Percentiles rank a stretch among this genome's conserved stretches.
These are phyloP conservation scores for Gallinago undulata DNA, from an alignment of 2,113 vertebrate species.

Conservation along the genomic window DNA sequence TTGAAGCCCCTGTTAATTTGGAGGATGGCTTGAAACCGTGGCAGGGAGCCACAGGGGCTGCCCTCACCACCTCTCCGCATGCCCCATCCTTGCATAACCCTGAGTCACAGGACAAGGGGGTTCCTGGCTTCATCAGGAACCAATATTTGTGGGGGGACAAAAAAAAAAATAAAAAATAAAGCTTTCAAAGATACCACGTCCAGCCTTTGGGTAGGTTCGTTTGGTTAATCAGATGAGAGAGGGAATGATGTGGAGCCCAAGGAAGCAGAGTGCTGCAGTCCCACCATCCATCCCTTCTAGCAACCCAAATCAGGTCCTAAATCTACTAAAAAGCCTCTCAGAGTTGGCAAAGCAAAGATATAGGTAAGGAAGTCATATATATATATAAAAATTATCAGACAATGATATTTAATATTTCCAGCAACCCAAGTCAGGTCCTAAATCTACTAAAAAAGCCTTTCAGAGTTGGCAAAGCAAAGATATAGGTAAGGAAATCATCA, in stretches of 20 bases:
- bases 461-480: neutral
- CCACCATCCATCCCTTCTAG: neutral
- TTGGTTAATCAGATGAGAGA: neutral
- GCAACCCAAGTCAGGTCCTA: neutral
- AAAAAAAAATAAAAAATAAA: neutral
- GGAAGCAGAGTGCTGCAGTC: neutral
- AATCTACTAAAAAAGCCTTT: neutral
- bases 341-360: neutral
- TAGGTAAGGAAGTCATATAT: neutral
- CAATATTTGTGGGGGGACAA: rapidly evolving
- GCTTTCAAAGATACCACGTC: neutral
- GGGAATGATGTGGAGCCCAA: neutral
- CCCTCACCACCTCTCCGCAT: neutral
- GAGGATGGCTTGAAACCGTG: neutral
- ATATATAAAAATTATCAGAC: too few relatives aligned
- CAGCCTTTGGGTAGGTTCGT: neutral
- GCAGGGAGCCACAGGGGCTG: rapidly evolving
- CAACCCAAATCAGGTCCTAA: neutral
- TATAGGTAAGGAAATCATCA: rapidly evolving
- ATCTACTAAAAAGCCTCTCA: neutral
- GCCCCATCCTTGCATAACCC: neutral
- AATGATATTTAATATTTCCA: too few relatives aligned
- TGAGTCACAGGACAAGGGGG: neutral
- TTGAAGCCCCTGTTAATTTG: neutral
- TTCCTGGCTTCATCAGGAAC: neutral